These are phyloP conservation scores for Papilio polytes DNA, from an alignment of 1,140 invertebrate genomes.

Conservation along the genomic window DNA sequence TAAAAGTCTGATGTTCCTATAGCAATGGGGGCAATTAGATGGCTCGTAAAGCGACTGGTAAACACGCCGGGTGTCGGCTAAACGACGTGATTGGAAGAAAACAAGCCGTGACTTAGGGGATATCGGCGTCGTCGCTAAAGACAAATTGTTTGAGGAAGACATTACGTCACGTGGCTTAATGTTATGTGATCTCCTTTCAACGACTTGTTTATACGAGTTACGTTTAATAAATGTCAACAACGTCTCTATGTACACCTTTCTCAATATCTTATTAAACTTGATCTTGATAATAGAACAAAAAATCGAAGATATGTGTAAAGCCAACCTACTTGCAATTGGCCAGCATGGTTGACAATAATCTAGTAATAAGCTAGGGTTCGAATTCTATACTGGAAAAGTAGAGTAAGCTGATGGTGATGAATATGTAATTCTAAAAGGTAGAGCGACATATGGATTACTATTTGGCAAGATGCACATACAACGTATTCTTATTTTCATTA, in stretches of 20 bases:
- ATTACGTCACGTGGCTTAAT: constrained; percentile 37
- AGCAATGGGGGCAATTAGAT: constrained; percentile 29
- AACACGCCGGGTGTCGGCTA: constrained; percentile 35
- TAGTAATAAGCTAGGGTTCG: too few relatives aligned
- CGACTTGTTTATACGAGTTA: constrained; percentile 13
- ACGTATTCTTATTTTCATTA: not conserved
- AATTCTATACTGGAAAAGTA: too few relatives aligned
- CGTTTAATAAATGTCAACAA: not conserved
- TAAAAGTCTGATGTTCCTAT: not conserved
- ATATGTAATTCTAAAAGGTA: not conserved
- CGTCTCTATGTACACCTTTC: not conserved
- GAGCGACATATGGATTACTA: not conserved
- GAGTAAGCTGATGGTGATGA: too few relatives aligned
- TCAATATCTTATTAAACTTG: too few relatives aligned
- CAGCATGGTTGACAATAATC: too few relatives aligned
- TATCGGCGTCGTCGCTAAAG: constrained; percentile 35
- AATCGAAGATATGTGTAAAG: too few relatives aligned
- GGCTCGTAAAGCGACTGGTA: constrained; percentile 34
- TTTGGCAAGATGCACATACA: not conserved
- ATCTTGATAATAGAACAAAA: too few relatives aligned
- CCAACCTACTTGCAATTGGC: too few relatives aligned
- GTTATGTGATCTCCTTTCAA: constrained; percentile 36
- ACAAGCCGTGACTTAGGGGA: constrained; percentile 31
- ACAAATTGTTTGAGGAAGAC: constrained; percentile 36
- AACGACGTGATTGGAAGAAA: constrained; percentile 37